These are phyloP conservation scores for Enteromius argenteus DNA, from an alignment of 2,797 vertebrate species.

Conservation along the genomic window DNA sequence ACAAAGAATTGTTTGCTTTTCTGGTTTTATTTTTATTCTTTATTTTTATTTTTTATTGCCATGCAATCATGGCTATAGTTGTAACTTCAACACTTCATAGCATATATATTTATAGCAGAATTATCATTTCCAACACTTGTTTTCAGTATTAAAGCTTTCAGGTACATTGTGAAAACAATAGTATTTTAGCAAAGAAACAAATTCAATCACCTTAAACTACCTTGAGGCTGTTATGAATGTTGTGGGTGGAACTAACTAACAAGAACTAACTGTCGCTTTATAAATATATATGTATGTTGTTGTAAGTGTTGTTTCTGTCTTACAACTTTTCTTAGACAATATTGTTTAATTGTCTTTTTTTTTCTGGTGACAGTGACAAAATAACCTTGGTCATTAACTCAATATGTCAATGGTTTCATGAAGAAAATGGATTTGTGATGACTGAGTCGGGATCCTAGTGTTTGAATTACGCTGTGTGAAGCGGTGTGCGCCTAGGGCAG, in stretches of 20 bases:
- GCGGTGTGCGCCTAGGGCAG: constrained; percentile 70
- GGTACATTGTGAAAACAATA: constrained; percentile 64
- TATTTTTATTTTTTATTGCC: constrained; percentile 41
- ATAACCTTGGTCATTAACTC: constrained; percentile 24
- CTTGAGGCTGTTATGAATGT: constrained; percentile 61
- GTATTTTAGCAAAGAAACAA: constrained; percentile 66
- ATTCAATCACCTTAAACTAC: constrained; percentile 72
- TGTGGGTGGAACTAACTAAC: not conserved
- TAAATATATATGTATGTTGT: not conserved
- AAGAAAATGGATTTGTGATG: constrained; percentile 63
- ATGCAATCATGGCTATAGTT: constrained; percentile 64
- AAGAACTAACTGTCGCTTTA: not conserved
- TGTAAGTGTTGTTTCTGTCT: constrained; percentile 17
- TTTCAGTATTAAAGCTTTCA: constrained; percentile 41
- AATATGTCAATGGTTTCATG: constrained; percentile 32
- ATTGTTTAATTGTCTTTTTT: constrained; percentile 1
- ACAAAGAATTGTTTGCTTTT: constrained; percentile 57
- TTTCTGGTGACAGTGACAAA: constrained; percentile 19
- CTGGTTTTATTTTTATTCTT: constrained; percentile 52
- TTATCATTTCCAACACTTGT: constrained; percentile 69
- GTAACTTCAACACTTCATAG: constrained; percentile 68
- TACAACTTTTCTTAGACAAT: not conserved
- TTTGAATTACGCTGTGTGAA: constrained; percentile 75
- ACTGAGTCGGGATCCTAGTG: constrained; percentile 68
- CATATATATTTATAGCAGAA: constrained; percentile 60